Percentiles rank a stretch among this genome's conserved stretches.
Evolutionary conservation across 2,797 vertebrate species (phyloP).

Genomic region (Tangara arthus): DNA sequence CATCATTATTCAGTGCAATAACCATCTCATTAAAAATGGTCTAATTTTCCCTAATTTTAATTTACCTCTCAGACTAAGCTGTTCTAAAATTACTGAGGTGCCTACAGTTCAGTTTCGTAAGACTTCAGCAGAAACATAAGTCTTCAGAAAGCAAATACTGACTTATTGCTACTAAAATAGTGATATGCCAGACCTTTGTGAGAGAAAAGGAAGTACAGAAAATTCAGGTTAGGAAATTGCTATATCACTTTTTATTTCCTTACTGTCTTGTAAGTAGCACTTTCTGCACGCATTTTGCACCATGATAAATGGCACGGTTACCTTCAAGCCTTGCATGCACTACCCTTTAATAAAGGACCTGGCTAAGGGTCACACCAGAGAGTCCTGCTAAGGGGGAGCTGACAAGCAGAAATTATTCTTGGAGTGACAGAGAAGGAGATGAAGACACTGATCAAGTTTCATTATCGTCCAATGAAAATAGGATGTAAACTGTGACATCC

Average conservation of each 20-base stretch:
- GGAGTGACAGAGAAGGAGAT: slow-evolving; percentile 25
- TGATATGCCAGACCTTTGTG: slow-evolving; percentile 1
- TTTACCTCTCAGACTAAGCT: slow-evolving; percentile 68
- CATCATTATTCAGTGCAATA: slow-evolving; percentile 71
- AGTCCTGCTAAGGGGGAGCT: background rate
- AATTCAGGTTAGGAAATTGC: slow-evolving; percentile 43
- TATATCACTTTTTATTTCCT: background rate
- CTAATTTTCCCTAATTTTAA: slow-evolving; percentile 76
- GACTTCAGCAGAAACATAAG: slow-evolving; percentile 54
- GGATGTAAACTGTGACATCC: slow-evolving; percentile 63
- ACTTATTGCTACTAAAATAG: slow-evolving; percentile 34
- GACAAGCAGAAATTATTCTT: slow-evolving; percentile 30
- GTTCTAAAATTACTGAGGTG: slow-evolving; percentile 63
- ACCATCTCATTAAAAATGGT: slow-evolving; percentile 71
- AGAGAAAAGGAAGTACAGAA: slow-evolving; percentile 29
- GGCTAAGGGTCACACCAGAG: background rate
- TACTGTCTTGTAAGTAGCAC: background rate
- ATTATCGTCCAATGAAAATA: slow-evolving; percentile 36
- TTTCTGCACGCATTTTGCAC: background rate
- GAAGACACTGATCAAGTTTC: slow-evolving; percentile 45
- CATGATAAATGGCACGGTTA: background rate
- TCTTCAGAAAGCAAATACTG: slow-evolving; percentile 26
- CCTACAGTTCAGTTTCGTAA: slow-evolving; percentile 52
- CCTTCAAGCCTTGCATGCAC: background rate
- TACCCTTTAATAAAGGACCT: background rate